Evolutionary conservation across 2,113 vertebrate species (phyloP).

Genomic region (Antechinus stuartii): DNA sequence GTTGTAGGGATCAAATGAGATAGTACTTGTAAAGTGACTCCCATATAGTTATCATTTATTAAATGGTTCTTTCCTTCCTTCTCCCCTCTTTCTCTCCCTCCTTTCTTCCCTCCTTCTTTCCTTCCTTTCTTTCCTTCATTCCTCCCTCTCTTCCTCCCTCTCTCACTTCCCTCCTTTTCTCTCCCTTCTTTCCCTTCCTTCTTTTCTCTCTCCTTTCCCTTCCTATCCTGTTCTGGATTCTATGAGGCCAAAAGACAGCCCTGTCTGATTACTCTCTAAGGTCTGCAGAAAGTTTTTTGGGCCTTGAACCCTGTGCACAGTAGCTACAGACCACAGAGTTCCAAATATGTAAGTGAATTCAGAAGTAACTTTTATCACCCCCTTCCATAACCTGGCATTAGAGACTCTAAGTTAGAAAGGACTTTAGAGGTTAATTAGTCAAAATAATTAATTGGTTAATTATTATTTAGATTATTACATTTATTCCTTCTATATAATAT

Average conservation of each 20-base stretch:
- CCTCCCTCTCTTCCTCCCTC: rapidly evolving
- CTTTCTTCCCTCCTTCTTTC: no score
- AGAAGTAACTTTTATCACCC: not conserved
- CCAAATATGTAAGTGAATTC: not conserved
- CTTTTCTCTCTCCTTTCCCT: not conserved
- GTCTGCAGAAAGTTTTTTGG: not conserved
- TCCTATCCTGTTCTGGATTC: not conserved
- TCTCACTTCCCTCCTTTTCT: rapidly evolving
- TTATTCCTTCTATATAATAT: no score
- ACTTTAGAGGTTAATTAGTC: not conserved
- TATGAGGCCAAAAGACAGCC: not conserved
- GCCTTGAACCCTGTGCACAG: not conserved
- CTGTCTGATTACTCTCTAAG: not conserved
- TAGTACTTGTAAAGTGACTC: no score
- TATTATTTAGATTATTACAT: not conserved
- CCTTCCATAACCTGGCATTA: not conserved
- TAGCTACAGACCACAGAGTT: not conserved
- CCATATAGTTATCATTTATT: no score
- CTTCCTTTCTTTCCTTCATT: not conserved
- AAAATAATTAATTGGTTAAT: not conserved
- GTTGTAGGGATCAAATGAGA: no score
- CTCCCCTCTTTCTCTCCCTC: no score
- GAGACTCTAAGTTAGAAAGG: not conserved
- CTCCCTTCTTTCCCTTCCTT: not conserved
- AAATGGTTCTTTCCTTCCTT: no score